phyloP scores from a whole-genome alignment of 2,888 invertebrate species.

The Himalopsyche anomala region DNA sequence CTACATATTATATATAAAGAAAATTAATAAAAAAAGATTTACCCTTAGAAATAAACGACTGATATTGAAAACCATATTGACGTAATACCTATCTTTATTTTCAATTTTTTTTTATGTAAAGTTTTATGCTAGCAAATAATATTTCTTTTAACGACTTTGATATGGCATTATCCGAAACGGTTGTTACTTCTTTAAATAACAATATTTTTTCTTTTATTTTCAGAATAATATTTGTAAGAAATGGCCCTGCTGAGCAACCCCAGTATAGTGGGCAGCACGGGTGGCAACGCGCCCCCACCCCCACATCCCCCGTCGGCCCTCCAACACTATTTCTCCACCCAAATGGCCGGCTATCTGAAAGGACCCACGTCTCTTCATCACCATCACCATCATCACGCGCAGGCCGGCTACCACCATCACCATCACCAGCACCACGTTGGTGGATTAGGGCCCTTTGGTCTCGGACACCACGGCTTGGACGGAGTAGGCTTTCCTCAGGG shows the following conservation, averaged over 20 bases:
- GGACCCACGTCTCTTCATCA: constrained; percentile 75
- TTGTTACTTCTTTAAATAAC: no score
- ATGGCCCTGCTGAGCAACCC: constrained; percentile 76
- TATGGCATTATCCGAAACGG: no score
- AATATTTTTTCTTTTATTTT: not conserved
- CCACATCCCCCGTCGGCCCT: constrained; percentile 76
- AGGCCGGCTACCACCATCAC: constrained; percentile 71
- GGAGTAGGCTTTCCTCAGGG: constrained; percentile 77
- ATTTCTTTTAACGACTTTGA: no score
- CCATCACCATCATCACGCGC: constrained; percentile 70
- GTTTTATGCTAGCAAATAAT: no score
- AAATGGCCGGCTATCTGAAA: constrained; percentile 75
- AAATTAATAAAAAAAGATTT: no score
- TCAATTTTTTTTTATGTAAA: no score
- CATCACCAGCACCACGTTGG: constrained; percentile 71
- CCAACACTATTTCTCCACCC: constrained; percentile 77
- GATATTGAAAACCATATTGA: no score
- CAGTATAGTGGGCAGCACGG: constrained; percentile 70
- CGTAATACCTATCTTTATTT: no score
- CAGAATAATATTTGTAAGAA: not conserved
- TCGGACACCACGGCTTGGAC: constrained; percentile 74
- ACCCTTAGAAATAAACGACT: no score
- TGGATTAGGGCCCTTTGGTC: constrained; percentile 75
- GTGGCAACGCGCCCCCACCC: constrained; percentile 71
- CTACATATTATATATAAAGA: no score